Evolutionary conservation across 2,113 vertebrate genomes (phyloP), one percentile per base, ranked within the genome.

Genomic region (Megaceryle maxima): DNA sequence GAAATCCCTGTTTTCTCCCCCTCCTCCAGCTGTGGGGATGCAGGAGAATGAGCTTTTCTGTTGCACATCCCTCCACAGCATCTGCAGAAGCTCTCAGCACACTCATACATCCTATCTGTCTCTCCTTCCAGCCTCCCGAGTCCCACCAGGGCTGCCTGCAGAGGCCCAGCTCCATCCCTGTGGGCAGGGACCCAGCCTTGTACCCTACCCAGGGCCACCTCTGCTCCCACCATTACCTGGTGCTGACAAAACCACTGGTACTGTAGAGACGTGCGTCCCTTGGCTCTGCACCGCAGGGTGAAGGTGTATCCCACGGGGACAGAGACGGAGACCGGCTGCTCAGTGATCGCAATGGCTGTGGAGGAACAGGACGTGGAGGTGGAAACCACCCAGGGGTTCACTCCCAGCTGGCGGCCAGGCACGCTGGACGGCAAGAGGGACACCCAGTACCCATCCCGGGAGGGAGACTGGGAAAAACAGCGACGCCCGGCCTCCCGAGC

Each of bases 191-290:
- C 15, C 28, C n/a, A 28, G 21, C 10, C 70, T 14, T 41, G 21
- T 20, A 26, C n/a, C 20, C 3, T 1, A 26, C 4, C 25, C 22
- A 41, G 39, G 28, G 25, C 20, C 11, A 26, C 8, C 41, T 13
- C 39, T 3, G 5, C 41, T 79, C 57, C 68, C 59, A 14, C 11
- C 11, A 33, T 92, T 90, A 99, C 98, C 98, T 98, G 98, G 20
- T 81, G 50, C 59, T 98, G 95, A 41, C 97, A 97, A 83, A 99
- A 99, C 99, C 99, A 99, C 96, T 99, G 99, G 97, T 98, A 99
- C n/a, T 68, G 92, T 57, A 99, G 96, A 4, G 75, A 24, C 0
- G 97, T 96, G n/a, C 55, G 89, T 20, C 98, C 98, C 91, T 97
- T 80, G 2, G 98, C 98, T 24, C 96, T 88, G 94, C 98, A 98